phyloP scores from a whole-genome alignment of 2,888 invertebrate species.

The Drosophila suboccidentalis region DNA sequence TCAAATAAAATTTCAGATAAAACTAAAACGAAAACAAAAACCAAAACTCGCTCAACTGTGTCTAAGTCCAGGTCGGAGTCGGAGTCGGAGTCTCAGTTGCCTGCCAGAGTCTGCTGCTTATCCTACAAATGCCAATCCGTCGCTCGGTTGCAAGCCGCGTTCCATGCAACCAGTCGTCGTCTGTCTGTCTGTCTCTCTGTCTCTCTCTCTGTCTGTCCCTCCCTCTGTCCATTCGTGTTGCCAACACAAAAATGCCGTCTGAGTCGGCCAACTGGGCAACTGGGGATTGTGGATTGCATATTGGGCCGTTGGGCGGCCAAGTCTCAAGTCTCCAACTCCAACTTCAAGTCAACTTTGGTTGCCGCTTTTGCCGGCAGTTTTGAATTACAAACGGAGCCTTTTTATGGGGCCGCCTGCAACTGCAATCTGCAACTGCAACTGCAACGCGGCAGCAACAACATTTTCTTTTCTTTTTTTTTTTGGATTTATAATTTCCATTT shows the following conservation, averaged over 20 bases:
- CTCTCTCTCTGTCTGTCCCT: slow-evolving; percentile 27
- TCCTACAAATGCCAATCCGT: slow-evolving; percentile 75
- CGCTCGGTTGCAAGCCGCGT: slow-evolving; percentile 41
- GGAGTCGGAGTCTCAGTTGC: too few relatives aligned
- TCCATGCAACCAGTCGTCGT: slow-evolving; percentile 65
- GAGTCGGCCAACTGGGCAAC: slow-evolving; percentile 57
- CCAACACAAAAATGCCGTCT: slow-evolving; percentile 52
- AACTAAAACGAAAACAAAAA: neutral
- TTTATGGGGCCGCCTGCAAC: slow-evolving; percentile 53
- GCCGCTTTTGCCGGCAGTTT: slow-evolving; percentile 61
- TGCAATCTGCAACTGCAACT: slow-evolving; percentile 10
- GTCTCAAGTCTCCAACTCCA: too few relatives aligned
- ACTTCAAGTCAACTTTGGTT: slow-evolving; percentile 18
- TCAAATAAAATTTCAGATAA: neutral
- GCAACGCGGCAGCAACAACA: slow-evolving; percentile 35
- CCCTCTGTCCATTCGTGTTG: slow-evolving; percentile 19
- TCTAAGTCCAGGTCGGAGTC: neutral
- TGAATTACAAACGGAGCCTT: slow-evolving; percentile 79
- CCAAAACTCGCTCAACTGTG: slow-evolving; percentile 37
- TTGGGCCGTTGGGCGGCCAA: slow-evolving; percentile 17
- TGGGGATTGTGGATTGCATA: slow-evolving; percentile 25
- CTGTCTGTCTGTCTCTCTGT: slow-evolving; percentile 34
- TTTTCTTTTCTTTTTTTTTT: slow-evolving; percentile 21
- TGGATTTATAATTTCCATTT: slow-evolving; percentile 68
- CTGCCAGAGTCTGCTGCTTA: slow-evolving; percentile 54